These are phyloP conservation scores for Lagopus leucura DNA, from an alignment of 2,113 vertebrate species.

Conservation along the genomic window DNA sequence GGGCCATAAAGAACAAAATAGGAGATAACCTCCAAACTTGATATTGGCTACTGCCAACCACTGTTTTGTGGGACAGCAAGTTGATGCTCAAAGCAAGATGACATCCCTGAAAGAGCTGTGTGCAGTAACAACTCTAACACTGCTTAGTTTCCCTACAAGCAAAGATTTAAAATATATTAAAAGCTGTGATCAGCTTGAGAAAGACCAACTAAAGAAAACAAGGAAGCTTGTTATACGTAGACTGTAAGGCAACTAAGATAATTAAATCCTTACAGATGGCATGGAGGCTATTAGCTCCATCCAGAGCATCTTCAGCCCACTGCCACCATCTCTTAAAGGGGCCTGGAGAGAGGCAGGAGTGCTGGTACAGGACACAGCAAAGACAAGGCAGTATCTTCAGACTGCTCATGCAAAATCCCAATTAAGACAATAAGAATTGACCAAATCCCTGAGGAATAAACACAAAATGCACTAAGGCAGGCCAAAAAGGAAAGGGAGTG, in stretches of 20 bases:
- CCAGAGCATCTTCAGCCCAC: neutral
- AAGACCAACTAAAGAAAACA: neutral
- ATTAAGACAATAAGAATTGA: neutral
- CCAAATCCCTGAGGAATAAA: too few relatives aligned
- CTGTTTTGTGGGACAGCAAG: accelerated
- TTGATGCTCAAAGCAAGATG: accelerated
- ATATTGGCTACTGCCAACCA: neutral
- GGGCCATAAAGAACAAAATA: neutral
- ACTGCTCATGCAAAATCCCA: neutral
- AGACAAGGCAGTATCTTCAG: neutral
- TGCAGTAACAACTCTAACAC: neutral
- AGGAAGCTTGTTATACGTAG: neutral
- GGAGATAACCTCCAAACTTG: neutral
- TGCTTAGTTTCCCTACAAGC: neutral
- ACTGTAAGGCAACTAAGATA: neutral
- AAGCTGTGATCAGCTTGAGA: neutral
- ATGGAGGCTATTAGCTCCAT: neutral
- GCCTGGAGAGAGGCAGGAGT: neutral
- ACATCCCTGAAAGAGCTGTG: neutral
- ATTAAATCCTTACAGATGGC: neutral
- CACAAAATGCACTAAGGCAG: neutral
- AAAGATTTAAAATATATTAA: neutral
- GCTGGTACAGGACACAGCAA: neutral
- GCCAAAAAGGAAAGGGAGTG: neutral
- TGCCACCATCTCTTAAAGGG: too few relatives aligned